phyloP scores from a whole-genome alignment of 1,140 invertebrate genomes.

The Ptiloglossa arizonensis region DNA sequence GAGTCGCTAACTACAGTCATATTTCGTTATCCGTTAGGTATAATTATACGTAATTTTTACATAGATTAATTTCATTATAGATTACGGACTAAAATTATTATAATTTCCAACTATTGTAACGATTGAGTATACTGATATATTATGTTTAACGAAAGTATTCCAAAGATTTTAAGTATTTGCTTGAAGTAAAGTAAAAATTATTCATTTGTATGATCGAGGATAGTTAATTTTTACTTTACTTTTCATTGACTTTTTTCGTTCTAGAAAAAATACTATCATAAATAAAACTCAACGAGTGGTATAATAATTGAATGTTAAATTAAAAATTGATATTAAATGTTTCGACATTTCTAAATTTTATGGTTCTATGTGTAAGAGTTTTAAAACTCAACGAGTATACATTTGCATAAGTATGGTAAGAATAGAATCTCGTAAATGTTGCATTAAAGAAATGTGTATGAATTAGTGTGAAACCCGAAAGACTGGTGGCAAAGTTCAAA shows the following conservation, averaged over 20 bases:
- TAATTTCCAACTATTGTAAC: background rate
- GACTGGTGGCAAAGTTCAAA: background rate
- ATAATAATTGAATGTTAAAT: slow-evolving; percentile 17
- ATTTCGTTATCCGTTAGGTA: slow-evolving; percentile 16
- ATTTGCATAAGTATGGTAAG: background rate
- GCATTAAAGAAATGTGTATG: background rate
- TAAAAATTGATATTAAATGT: background rate
- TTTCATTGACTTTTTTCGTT: background rate
- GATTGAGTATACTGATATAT: background rate
- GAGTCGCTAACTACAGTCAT: slow-evolving; percentile 44
- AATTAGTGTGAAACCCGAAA: background rate
- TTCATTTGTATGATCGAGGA: background rate
- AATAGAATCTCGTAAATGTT: background rate
- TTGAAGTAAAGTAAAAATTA: background rate
- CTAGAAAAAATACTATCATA: background rate
- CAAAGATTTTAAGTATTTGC: background rate
- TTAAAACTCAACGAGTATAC: background rate
- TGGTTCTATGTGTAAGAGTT: background rate
- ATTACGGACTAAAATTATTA: background rate
- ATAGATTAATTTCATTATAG: background rate
- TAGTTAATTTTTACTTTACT: slow-evolving; percentile 13
- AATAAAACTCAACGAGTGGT: background rate
- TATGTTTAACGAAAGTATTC: slow-evolving; percentile 1
- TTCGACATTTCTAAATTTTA: slow-evolving; percentile 1
- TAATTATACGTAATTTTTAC: background rate